Percentiles rank a stretch among this genome's conserved stretches.
Conservation (phyloP, 2,888 invertebrate genomes). For the Pammene aurita region DNA sequence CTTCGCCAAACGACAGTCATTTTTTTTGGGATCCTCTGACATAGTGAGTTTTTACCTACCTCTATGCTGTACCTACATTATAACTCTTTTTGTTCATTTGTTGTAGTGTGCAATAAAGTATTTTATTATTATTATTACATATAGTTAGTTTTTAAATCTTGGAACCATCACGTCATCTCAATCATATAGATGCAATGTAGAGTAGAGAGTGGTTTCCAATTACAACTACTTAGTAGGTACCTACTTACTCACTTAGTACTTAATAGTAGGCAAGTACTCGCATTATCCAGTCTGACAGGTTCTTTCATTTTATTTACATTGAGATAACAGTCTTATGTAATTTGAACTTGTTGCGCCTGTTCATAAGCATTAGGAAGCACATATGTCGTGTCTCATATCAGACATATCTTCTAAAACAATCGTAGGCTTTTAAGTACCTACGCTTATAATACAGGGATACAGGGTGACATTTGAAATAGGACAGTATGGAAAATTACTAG, state of each 20-base stretch:
- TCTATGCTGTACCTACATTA: too few relatives aligned
- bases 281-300: constrained; percentile 24
- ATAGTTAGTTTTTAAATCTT: neutral
- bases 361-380: neutral
- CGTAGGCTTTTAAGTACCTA: neutral
- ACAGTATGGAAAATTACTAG: too few relatives aligned
- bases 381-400: neutral
- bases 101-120: too few relatives aligned
- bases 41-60: too few relatives aligned
- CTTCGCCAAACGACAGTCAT: too few relatives aligned
- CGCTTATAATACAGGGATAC: too few relatives aligned
- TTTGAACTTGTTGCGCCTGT: constrained; percentile 15
- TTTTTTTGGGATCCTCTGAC: too few relatives aligned
- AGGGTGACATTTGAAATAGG: too few relatives aligned
- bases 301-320: constrained; percentile 20
- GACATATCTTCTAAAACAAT: neutral
- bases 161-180: neutral
- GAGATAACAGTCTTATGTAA: constrained; percentile 22
- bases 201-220: neutral
- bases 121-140: too few relatives aligned
- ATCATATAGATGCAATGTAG: neutral
- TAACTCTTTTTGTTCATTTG: too few relatives aligned
- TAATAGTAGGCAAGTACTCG: constrained; percentile 9
- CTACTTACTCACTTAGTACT: neutral
- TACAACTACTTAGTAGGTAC: neutral